Conservation (phyloP, 2,797 vertebrate genomes). For the Myotis findleyi region DNA sequence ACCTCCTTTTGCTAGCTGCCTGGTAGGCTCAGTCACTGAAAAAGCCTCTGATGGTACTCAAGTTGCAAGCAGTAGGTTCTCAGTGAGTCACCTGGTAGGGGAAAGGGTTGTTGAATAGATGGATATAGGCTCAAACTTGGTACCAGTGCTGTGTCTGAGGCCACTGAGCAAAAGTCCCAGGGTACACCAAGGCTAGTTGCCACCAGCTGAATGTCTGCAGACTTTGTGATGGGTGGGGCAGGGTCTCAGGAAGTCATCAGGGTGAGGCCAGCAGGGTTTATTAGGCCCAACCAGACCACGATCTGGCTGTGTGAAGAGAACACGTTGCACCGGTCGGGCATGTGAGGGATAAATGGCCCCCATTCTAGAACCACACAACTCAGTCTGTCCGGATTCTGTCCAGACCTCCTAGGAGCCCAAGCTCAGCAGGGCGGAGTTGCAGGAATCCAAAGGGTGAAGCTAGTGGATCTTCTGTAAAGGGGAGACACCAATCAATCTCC, state of each 20-base stretch:
- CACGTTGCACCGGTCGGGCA: neutral
- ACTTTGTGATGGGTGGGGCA: neutral
- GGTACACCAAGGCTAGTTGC: neutral
- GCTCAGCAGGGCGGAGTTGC: neutral
- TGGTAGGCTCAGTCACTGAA: neutral
- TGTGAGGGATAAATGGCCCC: neutral
- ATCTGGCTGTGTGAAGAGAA: neutral
- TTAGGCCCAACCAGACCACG: neutral
- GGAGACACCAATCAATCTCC: no score
- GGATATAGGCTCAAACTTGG: neutral
- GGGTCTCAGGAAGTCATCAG: neutral
- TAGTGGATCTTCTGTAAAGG: neutral
- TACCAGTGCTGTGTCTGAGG: neutral
- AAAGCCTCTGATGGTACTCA: neutral
- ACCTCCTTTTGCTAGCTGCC: neutral
- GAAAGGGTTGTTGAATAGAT: neutral
- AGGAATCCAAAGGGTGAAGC: neutral
- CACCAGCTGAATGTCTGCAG: neutral
- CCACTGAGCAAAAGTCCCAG: neutral
- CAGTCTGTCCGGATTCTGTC: neutral
- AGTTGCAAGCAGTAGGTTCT: neutral
- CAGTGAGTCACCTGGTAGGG: neutral
- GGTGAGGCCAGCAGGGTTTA: neutral
- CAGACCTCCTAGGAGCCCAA: neutral
- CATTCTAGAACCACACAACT: neutral